These are phyloP conservation scores for Porites divaricata DNA, from an alignment of 92 coral and sea anemone genomes.

Conservation along the genomic window DNA sequence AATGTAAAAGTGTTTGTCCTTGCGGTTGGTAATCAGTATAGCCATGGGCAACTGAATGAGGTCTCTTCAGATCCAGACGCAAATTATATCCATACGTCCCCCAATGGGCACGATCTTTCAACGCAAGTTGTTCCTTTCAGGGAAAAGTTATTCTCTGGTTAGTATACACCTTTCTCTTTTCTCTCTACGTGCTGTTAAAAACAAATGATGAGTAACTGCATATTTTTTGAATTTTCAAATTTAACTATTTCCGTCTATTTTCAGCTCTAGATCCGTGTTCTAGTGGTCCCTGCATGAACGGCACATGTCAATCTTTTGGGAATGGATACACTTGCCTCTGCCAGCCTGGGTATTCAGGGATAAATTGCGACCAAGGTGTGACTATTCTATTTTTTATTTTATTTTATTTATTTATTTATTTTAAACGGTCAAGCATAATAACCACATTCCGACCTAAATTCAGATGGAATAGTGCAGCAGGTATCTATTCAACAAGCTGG, in stretches of 20 bases:
- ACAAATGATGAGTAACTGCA: not conserved
- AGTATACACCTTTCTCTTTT: not conserved
- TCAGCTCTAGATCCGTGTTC: slow-evolving; percentile 27
- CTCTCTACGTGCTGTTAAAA: not conserved
- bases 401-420: no score
- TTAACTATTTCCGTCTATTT: not conserved
- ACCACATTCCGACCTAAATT: not conserved
- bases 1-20: slow-evolving; percentile 37
- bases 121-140: not conserved
- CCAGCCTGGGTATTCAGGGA: slow-evolving; percentile 21
- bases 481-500: no score
- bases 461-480: not conserved
- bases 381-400: not conserved
- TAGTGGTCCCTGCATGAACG: slow-evolving; percentile 31
- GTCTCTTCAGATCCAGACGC: slow-evolving; percentile 28
- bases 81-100: not conserved
- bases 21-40: slow-evolving; percentile 26
- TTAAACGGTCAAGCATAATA: not conserved
- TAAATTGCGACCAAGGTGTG: slow-evolving; percentile 22
- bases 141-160: not conserved
- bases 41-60: slow-evolving; percentile 32
- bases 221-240: no score
- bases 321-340: slow-evolving; percentile 17
- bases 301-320: not conserved
- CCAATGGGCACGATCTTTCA: not conserved